Base-by-base conservation (phyloP, 1,140 invertebrate species). In the Zaprionus inermis region DNA sequence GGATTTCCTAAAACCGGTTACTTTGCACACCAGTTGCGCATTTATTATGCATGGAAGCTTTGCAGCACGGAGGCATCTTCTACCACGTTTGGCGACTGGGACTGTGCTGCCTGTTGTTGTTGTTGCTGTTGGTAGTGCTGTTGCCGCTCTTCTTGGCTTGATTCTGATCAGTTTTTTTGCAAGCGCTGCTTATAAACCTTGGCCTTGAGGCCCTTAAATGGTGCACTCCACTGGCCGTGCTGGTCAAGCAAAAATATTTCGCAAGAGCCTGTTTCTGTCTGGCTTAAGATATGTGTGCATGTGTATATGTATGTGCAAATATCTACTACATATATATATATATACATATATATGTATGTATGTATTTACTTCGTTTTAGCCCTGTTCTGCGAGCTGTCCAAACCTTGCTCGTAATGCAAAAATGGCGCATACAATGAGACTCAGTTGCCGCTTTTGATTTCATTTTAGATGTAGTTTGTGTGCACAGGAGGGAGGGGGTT, bases 161-260 rank as follows among this genome's bases (percentile, higher is more conserved):
- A 78, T 85, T 88, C 66, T 63, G 81, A 85, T 85, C 82, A 79
- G 76, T 88, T 81, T 64, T 79, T 61, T 1, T 28, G 1, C 4
- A 2, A 4, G 55, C 66, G 71, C 67, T 75, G 66, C 46, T 78
- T 75, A 77, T 78, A 91, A 91, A 91, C 89, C 89, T 91, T 91
- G 89, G 89, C 89, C 89, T 91, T 91, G 89, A 91, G 79, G 89
- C 89, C 89, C 89, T 91, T 91, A 91, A 91, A 91, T 90, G 79
- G 81, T 34, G 68, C 60, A 67, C 6, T 38, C 9, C n/a, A n/a
- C n/a, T n/a, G n/a, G 41, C 9, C n/a, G 41, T 46, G 41, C 72
- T 72, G 46, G 20, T 38, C 68, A 32, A 61, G 30, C 73, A 49
- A 5, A 51, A 49, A 49, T 44, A 44, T 44, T 44, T 49, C 18